Evolutionary conservation across 2,797 vertebrate species (phyloP).

Genomic region (Sebastolobus alascanus): DNA sequence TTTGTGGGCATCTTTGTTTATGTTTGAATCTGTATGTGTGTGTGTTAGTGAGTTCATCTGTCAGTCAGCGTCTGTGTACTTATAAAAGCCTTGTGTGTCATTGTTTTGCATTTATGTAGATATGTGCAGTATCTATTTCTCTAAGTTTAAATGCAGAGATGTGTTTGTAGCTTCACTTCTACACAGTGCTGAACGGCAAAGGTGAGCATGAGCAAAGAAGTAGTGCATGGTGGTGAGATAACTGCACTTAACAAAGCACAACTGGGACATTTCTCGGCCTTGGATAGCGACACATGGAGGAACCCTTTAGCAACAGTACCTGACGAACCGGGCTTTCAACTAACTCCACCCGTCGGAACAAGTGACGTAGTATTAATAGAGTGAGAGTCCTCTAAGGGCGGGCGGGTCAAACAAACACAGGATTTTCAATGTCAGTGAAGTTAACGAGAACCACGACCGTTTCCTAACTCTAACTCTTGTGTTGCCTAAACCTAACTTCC

Average conservation of each 20-base stretch:
- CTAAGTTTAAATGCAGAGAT: neutral
- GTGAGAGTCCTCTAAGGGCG: accelerated
- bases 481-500: too few species aligned
- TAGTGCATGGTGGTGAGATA: neutral
- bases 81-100: neutral
- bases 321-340: too few species aligned
- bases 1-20: conserved; percentile 51
- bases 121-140: neutral
- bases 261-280: neutral
- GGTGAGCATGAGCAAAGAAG: neutral
- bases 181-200: conserved; percentile 9
- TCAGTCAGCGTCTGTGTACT: conserved; percentile 33
- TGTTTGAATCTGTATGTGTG: conserved; percentile 33
- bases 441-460: too few species aligned
- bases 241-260: conserved; percentile 9
- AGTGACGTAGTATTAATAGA: too few species aligned
- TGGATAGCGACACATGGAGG: accelerated
- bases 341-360: too few species aligned
- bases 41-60: conserved; percentile 32
- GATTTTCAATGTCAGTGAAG: too few species aligned
- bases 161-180: neutral
- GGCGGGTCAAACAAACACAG: too few species aligned
- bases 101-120: conserved; percentile 5
- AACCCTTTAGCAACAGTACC: too few species aligned
- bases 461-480: too few species aligned